A percentile compares a stretch with the other conserved stretches of the same genome.
These are phyloP conservation scores for Thymallus thymallus DNA, from an alignment of 2,113 vertebrate genomes.

Conservation along the genomic window DNA sequence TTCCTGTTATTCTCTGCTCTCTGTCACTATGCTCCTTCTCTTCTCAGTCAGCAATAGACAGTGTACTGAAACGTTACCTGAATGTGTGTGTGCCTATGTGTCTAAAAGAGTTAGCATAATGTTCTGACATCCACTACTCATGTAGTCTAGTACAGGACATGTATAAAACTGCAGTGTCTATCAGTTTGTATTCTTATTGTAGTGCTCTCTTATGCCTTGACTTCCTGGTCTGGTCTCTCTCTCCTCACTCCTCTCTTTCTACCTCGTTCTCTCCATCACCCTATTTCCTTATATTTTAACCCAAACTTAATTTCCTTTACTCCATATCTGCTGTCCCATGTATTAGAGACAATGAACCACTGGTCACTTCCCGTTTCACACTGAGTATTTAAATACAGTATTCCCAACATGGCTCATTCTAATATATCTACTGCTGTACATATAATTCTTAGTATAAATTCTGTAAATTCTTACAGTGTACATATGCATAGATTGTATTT, in stretches of 20 bases:
- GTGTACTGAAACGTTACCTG: background rate
- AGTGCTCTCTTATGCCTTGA: background rate
- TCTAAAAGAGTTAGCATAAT: no score
- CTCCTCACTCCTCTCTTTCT: slow-evolving; percentile 8
- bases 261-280: background rate
- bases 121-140: no score
- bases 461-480: no score
- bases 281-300: background rate
- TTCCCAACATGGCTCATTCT: no score
- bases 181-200: background rate
- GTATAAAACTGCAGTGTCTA: no score
- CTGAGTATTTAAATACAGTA: no score
- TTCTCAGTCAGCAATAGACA: background rate
- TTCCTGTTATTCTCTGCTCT: slow-evolving; percentile 40
- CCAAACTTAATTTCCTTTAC: background rate
- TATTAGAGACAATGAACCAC: no score
- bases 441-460: no score
- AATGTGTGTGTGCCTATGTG: background rate
- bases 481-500: no score
- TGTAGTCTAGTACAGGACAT: no score
- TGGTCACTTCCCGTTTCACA: no score
- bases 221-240: background rate
- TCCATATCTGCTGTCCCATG: background rate
- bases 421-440: no score
- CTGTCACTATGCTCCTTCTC: background rate